Evolutionary conservation across 2,888 invertebrate species (phyloP), one percentile per base, ranked within the genome.

Genomic region (Drosophila affinis): DNA sequence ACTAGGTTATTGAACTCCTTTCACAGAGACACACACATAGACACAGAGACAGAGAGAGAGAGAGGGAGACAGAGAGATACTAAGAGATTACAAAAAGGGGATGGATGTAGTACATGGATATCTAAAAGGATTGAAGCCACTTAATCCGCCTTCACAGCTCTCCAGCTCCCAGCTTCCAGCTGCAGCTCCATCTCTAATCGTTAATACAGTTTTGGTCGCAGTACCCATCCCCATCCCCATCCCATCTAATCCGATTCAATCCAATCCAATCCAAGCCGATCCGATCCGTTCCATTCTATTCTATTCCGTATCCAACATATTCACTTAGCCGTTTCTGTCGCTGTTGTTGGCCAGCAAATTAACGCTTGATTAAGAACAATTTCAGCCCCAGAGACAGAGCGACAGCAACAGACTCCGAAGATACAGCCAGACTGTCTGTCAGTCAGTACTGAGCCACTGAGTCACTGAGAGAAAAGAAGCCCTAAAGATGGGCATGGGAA

Each of bases 291-390:
- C 29, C 65, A 49, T 57, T 67, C 56, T 47, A 29, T 45, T 29
- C n/a, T 17, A 60, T 54, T 21, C 54, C 5, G 29, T 32, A 44
- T 47, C 55, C 55, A 55, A 62, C 34, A 64, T 72, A 72, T 72
- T 72, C 72, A 72, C 55, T 72, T 60, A 39, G 39, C 39, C 39
- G n/a, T 62, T 49, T 44, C 54, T 51, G 12, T 18, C 24, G 17
- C 49, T 59, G 48, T 54, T 65, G 24, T 76, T 76, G 75, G 85
- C 54, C 78, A 57, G 75, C 76, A 77, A 86, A 82, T 86, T 83
- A 81, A 82, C 75, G 78, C 82, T 87, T 84, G 87, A 82, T 84
- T 87, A 81, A 77, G 75, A 84, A 73, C 69, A 70, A 77, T 77
- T 82, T 77, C 64, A 71, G 49, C 49, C 44, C 32, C 44, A 67